Evolutionary conservation across 2,797 vertebrate genomes (phyloP).

Genomic region (Anableps anableps): DNA sequence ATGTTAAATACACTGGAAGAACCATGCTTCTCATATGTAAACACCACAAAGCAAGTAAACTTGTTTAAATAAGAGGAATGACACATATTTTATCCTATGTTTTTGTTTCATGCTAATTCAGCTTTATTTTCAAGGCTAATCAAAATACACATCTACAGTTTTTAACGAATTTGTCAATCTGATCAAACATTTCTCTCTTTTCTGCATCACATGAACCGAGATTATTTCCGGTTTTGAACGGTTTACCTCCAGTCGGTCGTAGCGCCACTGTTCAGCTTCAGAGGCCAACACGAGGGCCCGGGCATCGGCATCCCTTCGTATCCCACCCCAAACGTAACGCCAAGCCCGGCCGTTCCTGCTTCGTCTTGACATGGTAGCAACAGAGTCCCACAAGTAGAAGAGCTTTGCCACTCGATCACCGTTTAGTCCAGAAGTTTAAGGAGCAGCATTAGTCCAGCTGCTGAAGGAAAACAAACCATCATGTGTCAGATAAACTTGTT

Average conservation of each 20-base stretch:
- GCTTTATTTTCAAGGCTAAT: not conserved
- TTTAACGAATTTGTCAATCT: not conserved
- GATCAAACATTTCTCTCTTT: not conserved
- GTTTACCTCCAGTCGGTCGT: conserved; percentile 87
- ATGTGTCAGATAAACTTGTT: not conserved
- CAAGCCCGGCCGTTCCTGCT: conserved; percentile 91
- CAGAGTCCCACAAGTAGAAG: conserved; percentile 22
- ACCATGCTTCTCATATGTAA: not conserved
- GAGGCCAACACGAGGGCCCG: conserved; percentile 81
- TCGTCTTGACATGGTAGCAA: conserved; percentile 88
- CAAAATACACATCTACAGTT: not conserved
- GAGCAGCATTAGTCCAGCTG: conserved; percentile 51
- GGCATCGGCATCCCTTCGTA: conserved; percentile 86
- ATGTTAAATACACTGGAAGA: not conserved
- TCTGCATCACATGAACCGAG: not conserved
- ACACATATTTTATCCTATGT: too few relatives aligned
- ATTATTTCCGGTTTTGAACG: not conserved
- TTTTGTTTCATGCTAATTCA: not conserved
- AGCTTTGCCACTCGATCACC: conserved; percentile 23
- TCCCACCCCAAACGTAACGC: conserved; percentile 91
- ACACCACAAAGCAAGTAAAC: not conserved
- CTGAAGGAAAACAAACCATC: conserved; percentile 22
- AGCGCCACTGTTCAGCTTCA: conserved; percentile 83
- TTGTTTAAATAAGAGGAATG: too few relatives aligned
- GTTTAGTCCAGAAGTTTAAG: conserved; percentile 42